These are phyloP conservation scores for Lasiurus cinereus DNA, from an alignment of 2,113 vertebrate species.

Conservation along the genomic window DNA sequence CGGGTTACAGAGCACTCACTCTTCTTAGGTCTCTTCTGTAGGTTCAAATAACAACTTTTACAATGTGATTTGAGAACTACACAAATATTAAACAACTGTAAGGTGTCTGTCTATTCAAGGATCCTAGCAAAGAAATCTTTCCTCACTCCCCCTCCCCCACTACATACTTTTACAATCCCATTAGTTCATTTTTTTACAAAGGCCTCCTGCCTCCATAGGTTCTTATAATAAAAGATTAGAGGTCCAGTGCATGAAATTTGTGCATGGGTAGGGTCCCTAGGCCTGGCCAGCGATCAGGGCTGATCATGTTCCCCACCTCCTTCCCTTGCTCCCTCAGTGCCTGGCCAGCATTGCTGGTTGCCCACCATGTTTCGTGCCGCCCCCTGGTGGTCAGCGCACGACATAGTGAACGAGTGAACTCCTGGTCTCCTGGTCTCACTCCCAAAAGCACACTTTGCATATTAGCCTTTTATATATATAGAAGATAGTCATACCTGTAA, in stretches of 20 bases:
- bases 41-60: neutral
- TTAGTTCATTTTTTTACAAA: constrained; percentile 22
- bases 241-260: no score
- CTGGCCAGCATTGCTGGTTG: no score
- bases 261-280: no score
- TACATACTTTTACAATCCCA: neutral
- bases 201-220: neutral
- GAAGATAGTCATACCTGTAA: neutral
- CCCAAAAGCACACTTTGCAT: no score
- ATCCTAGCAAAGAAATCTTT: neutral
- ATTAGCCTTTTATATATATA: no score
- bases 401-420: no score
- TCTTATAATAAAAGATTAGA: neutral
- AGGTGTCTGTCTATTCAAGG: constrained; percentile 61
- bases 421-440: no score
- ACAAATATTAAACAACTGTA: constrained; percentile 15
- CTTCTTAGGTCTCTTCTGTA: neutral
- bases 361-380: no score
- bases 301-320: no score
- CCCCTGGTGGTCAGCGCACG: no score
- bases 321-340: no score
- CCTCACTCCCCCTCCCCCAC: neutral
- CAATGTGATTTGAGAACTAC: neutral
- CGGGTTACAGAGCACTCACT: neutral
- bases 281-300: no score